A percentile compares a stretch with the other conserved stretches of the same genome.
These are phyloP conservation scores for Bambusicola thoracicus DNA, from an alignment of 2,113 vertebrate genomes.

Conservation along the genomic window DNA sequence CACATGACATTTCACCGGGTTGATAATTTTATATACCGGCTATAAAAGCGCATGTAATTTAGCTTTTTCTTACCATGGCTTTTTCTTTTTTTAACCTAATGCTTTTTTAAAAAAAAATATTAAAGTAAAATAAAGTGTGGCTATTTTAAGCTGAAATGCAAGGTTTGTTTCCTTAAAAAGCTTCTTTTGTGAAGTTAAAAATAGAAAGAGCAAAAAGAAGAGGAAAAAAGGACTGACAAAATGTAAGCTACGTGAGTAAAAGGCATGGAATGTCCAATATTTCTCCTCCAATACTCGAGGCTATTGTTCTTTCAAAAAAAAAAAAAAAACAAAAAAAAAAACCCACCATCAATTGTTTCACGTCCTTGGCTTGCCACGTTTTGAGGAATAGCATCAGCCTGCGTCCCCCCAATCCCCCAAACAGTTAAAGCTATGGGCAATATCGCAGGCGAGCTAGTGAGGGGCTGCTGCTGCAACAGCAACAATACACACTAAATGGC, in stretches of 20 bases:
- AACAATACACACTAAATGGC: conserved; percentile 80
- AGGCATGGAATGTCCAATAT: conserved; percentile 71
- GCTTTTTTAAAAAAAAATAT: neutral
- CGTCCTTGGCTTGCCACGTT: conserved; percentile 71
- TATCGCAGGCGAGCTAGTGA: conserved; percentile 57
- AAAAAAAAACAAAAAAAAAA: too few relatives aligned
- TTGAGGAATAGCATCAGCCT: conserved; percentile 67
- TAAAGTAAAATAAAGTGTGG: neutral
- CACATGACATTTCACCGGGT: neutral
- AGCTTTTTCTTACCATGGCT: neutral
- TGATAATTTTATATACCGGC: neutral
- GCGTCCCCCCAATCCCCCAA: conserved; percentile 55
- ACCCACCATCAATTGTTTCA: conserved; percentile 69
- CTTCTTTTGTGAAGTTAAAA: conserved; percentile 27
- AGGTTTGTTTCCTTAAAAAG: conserved; percentile 43
- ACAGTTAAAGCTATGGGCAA: conserved; percentile 75
- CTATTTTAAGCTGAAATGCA: conserved; percentile 33
- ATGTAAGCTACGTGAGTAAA: conserved; percentile 72
- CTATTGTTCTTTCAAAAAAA: conserved; percentile 73
- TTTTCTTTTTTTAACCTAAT: neutral
- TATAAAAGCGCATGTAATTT: neutral
- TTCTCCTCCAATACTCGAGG: conserved; percentile 67
- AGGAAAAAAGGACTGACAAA: conserved; percentile 50
- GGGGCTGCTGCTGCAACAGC: conserved; percentile 62
- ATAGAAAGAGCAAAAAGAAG: neutral